These are phyloP conservation scores for Ceryle rudis DNA, from an alignment of 2,797 vertebrate species.

Conservation along the genomic window DNA sequence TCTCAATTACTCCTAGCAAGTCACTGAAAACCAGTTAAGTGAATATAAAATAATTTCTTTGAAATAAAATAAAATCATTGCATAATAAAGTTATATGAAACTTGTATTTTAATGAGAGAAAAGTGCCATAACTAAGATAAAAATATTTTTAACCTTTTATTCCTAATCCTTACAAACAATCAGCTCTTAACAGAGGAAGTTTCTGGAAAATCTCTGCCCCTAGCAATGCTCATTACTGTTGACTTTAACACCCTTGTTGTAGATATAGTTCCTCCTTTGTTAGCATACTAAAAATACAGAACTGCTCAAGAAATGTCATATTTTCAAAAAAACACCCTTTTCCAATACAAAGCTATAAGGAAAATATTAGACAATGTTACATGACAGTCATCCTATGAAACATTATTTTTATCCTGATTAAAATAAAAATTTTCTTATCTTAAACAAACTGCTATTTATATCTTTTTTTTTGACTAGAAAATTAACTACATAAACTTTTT, in stretches of 20 bases:
- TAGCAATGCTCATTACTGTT: neutral
- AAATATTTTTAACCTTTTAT: neutral
- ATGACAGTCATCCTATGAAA: neutral
- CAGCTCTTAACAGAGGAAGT: neutral
- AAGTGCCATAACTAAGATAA: neutral
- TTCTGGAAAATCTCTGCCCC: neutral
- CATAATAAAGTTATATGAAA: constrained; percentile 33
- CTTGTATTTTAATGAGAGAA: constrained; percentile 35
- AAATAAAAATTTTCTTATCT: neutral
- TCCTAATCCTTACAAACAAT: neutral
- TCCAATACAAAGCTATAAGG: neutral
- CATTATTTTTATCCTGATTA: neutral
- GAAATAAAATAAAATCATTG: constrained; percentile 39
- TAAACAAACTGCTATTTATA: neutral
- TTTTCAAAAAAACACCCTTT: rapidly evolving
- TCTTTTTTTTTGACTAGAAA: neutral
- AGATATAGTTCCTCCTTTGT: neutral
- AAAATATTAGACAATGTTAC: neutral
- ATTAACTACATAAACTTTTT: neutral
- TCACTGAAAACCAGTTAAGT: neutral
- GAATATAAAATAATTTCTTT: neutral
- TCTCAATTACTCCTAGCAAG: constrained; percentile 15
- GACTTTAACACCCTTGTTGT: neutral
- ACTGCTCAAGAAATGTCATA: neutral
- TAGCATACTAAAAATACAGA: neutral